Evolutionary conservation across 1,140 invertebrate genomes (phyloP).

Genomic region (Zaprionus tsacasi): DNA sequence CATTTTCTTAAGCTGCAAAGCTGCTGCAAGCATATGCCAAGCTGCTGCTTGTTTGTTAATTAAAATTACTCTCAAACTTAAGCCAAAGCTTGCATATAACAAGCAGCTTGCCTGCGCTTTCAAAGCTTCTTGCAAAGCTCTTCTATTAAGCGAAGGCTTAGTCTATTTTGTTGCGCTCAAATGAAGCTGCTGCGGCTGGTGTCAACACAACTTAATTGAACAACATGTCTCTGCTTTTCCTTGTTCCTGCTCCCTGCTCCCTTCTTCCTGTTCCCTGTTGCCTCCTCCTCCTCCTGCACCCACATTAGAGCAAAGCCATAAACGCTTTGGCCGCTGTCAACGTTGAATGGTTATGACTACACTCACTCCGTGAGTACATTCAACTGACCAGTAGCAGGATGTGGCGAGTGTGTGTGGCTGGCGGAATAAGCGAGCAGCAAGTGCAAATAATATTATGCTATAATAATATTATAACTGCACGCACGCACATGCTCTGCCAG

Average conservation of each 20-base stretch:
- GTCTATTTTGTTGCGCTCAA: too few species aligned
- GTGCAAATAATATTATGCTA: constrained; percentile 80
- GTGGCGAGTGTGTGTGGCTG: constrained; percentile 18
- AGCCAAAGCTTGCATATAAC: background rate
- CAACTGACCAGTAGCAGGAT: constrained; percentile 37
- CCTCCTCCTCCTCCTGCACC: background rate
- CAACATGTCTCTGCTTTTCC: too few species aligned
- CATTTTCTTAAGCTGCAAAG: too few species aligned
- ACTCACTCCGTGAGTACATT: constrained; percentile 16
- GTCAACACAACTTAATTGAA: constrained; percentile 41
- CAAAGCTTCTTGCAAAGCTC: background rate
- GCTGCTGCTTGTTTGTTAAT: too few species aligned
- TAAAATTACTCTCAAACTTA: background rate
- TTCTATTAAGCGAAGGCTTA: background rate
- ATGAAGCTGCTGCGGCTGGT: background rate
- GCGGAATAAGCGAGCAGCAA: constrained; percentile 55
- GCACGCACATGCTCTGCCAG: constrained; percentile 39
- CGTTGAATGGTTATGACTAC: constrained; percentile 44
- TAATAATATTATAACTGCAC: too few species aligned
- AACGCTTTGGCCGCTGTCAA: constrained; percentile 38
- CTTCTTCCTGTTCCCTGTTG: background rate
- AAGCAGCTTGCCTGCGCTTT: background rate
- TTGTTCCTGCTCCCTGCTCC: too few species aligned
- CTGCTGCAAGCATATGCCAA: too few species aligned
- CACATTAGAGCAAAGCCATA: constrained; percentile 39